A percentile compares a stretch with the other conserved stretches of the same genome.
Conservation (phyloP, 92 coral and sea anemone species). For the Porites divaricata region DNA sequence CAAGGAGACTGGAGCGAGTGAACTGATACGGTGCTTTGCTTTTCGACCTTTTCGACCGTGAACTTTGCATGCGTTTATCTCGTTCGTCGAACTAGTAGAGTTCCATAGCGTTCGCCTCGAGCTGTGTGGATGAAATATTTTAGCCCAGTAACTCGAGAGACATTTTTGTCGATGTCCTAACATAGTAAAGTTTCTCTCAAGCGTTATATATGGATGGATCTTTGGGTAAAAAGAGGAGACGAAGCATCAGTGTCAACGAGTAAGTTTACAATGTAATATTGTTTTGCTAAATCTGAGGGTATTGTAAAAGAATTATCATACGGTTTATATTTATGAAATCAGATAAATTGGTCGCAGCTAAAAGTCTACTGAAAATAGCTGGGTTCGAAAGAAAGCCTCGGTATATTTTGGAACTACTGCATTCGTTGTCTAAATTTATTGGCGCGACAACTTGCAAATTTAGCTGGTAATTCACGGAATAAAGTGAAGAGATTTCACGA, state of each 20-base stretch:
- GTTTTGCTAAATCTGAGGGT: neutral
- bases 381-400: neutral
- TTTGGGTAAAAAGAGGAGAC: slow-evolving; percentile 29
- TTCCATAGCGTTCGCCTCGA: neutral
- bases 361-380: neutral
- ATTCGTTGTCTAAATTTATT: no score
- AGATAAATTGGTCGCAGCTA: neutral
- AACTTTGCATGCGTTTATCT: no score
- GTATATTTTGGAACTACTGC: no score
- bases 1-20: neutral
- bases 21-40: neutral
- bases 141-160: neutral
- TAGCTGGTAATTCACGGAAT: no score
- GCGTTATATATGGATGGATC: slow-evolving; percentile 8
- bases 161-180: neutral
- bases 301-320: neutral
- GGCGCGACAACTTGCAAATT: no score
- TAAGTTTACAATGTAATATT: slow-evolving; percentile 6
- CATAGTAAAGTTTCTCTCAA: neutral
- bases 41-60: no score
- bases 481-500: no score
- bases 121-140: neutral
- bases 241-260: slow-evolving; percentile 17
- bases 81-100: neutral
- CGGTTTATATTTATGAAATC: neutral